Evolutionary conservation across 1,140 invertebrate genomes (phyloP), one percentile per base, ranked within the genome.

Genomic region (Lepeophtheirus salmonis): DNA sequence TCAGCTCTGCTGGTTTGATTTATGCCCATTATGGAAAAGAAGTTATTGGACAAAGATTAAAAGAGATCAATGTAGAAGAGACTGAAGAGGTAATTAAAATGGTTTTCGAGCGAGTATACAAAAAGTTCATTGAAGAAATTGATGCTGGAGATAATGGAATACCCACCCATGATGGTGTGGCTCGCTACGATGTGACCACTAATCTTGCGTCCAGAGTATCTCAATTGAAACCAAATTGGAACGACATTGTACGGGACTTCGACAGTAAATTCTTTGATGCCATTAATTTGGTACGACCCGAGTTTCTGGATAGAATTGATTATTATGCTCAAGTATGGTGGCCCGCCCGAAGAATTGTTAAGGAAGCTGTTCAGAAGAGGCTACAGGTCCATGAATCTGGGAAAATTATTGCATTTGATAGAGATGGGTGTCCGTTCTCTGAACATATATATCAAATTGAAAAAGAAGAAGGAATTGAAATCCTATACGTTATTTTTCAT

Each of bases 111-210:
- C 82, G 83, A 69, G 75, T 97, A 0, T 98, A 98, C 73, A 80
- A 89, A 62, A 78, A 78, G 55, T 86, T 98, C 62, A 80, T 98
- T 17, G 79, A 88, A 74, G 92, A 96, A 78, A 77, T 98, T 61
- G 95, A 98, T 75, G 92, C 82, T 3, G 86, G 96, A 61, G 95
- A 98, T 71, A 98, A 98, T 77, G 94, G 94, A 17, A 75, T 96
- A 17, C 76, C 79, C 0, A 84, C 85, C 74, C 79, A 73, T 70
- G 79, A 84, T 62, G 83, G 78, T 55, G 48, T 56, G 60, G 63
- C 64, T 52, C 53, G 22, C 17, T 96, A 95, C 71, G 75, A 74
- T 62, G 84, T 96, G 21, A 75, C 78, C 2, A 90, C 89, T 0
- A 76, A 82, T 70, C 67, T 96, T 2, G 82, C 81, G 69, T 73